Evolutionary conservation across 2,113 vertebrate genomes (phyloP).

Genomic region (Lutjanus erythropterus): DNA sequence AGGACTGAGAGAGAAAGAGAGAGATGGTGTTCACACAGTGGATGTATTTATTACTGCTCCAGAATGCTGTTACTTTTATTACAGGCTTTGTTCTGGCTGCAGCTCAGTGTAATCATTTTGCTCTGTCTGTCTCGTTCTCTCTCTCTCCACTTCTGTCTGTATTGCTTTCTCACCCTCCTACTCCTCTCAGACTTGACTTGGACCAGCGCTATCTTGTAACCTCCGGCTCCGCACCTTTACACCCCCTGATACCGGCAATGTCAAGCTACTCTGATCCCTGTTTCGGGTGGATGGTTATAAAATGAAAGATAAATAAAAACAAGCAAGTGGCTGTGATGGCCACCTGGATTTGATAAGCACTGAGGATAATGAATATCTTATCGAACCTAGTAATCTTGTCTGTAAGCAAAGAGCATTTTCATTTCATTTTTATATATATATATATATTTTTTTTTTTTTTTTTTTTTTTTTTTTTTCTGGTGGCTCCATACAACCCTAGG

Average conservation of each 20-base stretch:
- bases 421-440: too few species aligned
- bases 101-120: constrained; percentile 66
- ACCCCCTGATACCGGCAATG: constrained; percentile 9
- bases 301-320: not conserved
- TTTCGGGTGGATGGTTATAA: not conserved
- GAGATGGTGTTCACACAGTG: constrained; percentile 61
- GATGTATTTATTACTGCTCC: constrained; percentile 79
- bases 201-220: constrained; percentile 11
- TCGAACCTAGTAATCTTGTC: not conserved
- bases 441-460: too few species aligned
- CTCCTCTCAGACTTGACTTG: constrained; percentile 27
- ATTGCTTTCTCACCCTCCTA: constrained; percentile 16
- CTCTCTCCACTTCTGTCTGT: constrained; percentile 2
- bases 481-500: too few species aligned
- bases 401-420: not conserved
- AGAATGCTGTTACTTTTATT: constrained; percentile 78
- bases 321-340: not conserved
- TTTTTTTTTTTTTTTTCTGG: too few species aligned
- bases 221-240: not conserved
- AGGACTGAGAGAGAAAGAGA: constrained; percentile 34
- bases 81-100: constrained; percentile 74
- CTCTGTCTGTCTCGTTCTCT: not conserved
- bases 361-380: not conserved
- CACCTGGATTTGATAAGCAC: not conserved
- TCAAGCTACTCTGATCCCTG: not conserved